phyloP scores from a whole-genome alignment of 2,113 vertebrate genomes.

The Corvus hawaiiensis region DNA sequence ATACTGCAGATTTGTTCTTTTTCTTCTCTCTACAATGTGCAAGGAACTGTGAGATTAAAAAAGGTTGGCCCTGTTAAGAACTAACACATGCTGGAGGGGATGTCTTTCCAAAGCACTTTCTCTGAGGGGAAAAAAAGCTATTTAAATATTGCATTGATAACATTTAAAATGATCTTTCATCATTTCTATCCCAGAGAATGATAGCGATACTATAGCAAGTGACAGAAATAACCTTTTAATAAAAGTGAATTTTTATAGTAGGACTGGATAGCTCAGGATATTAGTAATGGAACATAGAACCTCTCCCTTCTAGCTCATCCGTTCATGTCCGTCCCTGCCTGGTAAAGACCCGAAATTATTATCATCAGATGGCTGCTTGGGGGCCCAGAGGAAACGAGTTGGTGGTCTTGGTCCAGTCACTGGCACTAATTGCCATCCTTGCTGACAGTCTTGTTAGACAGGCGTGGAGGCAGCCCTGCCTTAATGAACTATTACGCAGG shows the following conservation, averaged over 20 bases:
- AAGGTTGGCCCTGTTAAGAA: background rate
- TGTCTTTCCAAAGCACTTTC: constrained; percentile 31
- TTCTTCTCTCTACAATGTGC: background rate
- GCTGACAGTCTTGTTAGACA: constrained; percentile 22
- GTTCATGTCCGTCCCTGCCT: constrained; percentile 34
- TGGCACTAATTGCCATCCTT: constrained; percentile 55
- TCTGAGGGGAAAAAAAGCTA: background rate
- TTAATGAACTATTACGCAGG: constrained; percentile 21
- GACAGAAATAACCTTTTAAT: constrained; percentile 69
- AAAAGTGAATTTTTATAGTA: constrained; percentile 67
- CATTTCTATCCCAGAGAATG: constrained; percentile 51
- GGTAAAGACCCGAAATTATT: constrained; percentile 61
- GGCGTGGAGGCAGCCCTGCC: background rate
- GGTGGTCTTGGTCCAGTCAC: constrained; percentile 57
- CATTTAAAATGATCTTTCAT: constrained; percentile 62
- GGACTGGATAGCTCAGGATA: constrained; percentile 55
- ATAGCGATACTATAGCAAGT: constrained; percentile 59
- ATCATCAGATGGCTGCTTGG: constrained; percentile 57
- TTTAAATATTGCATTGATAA: constrained; percentile 64
- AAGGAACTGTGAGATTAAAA: constrained; percentile 15
- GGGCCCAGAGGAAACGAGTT: constrained; percentile 49
- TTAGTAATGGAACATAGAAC: constrained; percentile 66
- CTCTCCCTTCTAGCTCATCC: constrained; percentile 54
- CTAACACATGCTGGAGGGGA: background rate
- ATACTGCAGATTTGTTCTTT: background rate